phyloP scores from a whole-genome alignment of 2,113 vertebrate genomes.

The Paraplagusia blochii region DNA sequence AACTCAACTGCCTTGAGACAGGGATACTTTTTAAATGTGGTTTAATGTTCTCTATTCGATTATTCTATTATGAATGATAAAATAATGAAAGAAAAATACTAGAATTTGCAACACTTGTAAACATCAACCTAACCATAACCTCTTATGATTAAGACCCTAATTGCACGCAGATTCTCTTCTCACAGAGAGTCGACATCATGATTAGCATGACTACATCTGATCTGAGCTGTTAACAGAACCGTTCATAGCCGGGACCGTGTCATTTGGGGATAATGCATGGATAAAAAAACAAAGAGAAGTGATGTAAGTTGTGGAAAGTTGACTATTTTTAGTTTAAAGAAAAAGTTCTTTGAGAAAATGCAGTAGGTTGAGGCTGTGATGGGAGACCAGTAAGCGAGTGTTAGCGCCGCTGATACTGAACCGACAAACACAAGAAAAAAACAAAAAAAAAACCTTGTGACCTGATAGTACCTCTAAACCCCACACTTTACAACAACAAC shows the following conservation, averaged over 20 bases:
- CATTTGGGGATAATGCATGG: constrained; percentile 70
- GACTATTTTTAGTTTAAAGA: constrained; percentile 33
- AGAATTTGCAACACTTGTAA: no score
- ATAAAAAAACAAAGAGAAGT: constrained; percentile 77
- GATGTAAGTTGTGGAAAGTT: constrained; percentile 66
- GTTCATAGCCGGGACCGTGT: constrained; percentile 71
- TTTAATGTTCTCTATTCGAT: no score
- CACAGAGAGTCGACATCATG: constrained; percentile 63
- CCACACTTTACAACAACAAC: constrained; percentile 21
- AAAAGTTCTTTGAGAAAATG: constrained; percentile 22
- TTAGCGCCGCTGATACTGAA: constrained; percentile 15
- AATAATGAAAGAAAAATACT: no score
- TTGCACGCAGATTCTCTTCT: constrained; percentile 74
- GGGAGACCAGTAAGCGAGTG: constrained; percentile 12
- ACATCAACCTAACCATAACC: constrained; percentile 47
- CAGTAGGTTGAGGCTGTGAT: constrained; percentile 5
- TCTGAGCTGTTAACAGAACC: constrained; percentile 67
- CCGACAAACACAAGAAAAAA: constrained; percentile 13
- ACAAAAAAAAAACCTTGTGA: no score
- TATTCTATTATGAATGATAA: no score
- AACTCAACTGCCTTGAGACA: no score
- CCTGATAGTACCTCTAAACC: constrained; percentile 39
- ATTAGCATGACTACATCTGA: constrained; percentile 74
- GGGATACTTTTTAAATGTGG: no score
- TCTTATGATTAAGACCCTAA: constrained; percentile 76